Percentiles rank a stretch among this genome's conserved stretches.
Evolutionary conservation across 2,797 vertebrate genomes (phyloP).

Genomic region (Catostomus latipinnis): DNA sequence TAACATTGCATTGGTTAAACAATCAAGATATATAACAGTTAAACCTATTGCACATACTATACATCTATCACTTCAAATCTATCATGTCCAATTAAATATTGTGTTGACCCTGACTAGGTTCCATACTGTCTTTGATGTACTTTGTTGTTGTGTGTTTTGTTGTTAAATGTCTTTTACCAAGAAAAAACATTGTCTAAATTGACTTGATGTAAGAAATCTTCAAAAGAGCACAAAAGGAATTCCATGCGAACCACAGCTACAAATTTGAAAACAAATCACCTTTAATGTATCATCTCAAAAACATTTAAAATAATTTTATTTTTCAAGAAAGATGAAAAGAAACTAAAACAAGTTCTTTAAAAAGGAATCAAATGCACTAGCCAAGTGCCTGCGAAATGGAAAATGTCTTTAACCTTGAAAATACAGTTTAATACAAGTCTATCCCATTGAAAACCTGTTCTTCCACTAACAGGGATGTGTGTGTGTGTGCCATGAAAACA

Average conservation of each 20-base stretch:
- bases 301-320: conserved; percentile 6
- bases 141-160: not conserved
- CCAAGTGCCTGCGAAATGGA: not conserved
- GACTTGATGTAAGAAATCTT: no score
- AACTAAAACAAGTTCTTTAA: not conserved
- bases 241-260: no score
- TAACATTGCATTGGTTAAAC: no score
- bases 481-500: not conserved
- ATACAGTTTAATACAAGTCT: not conserved
- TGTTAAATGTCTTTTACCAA: not conserved
- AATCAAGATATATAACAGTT: no score
- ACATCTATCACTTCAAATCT: not conserved
- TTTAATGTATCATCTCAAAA: conserved; percentile 37
- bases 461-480: not conserved
- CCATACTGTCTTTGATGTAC: not conserved
- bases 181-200: not conserved
- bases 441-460: not conserved
- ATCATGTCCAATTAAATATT: not conserved
- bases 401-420: not conserved
- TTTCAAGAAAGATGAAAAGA: not conserved
- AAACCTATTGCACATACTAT: not conserved
- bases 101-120: not conserved
- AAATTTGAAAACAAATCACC: not conserved
- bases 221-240: not conserved
- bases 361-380: not conserved